Conservation (phyloP, 2,888 invertebrate genomes). For the Mallateleia sp. region DNA sequence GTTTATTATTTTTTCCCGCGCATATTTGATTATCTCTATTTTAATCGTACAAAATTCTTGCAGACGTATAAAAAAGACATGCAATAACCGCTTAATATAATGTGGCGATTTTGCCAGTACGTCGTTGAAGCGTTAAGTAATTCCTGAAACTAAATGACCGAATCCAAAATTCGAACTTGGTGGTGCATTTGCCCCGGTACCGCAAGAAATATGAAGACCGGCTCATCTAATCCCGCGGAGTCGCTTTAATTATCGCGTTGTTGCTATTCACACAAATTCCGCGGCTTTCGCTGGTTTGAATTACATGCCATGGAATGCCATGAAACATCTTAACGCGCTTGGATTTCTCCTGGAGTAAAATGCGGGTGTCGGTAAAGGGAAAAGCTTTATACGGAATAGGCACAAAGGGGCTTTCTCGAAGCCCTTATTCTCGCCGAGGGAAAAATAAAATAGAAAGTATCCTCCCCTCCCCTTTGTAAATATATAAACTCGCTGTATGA, state of each 20-base stretch:
- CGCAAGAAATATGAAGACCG: conserved; percentile 71
- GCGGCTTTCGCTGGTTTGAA: conserved; percentile 69
- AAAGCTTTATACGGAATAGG: conserved; percentile 62
- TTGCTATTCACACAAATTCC: conserved; percentile 66
- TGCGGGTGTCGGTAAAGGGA: conserved; percentile 61
- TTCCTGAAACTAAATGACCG: conserved; percentile 42
- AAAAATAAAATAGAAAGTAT: conserved; percentile 72
- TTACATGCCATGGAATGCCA: conserved; percentile 71
- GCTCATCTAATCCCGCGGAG: conserved; percentile 64
- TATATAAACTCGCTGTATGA: conserved; percentile 63
- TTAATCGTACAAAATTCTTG: too few species aligned
- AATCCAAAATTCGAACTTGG: conserved; percentile 58
- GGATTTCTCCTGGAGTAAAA: conserved; percentile 67
- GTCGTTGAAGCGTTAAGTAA: conserved; percentile 17
- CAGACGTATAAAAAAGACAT: too few species aligned
- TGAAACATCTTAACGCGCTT: conserved; percentile 73
- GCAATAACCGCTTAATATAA: too few species aligned
- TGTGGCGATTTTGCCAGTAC: background rate
- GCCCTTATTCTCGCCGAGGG: conserved; percentile 59
- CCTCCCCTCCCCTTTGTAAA: conserved; percentile 55
- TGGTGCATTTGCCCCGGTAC: conserved; percentile 32
- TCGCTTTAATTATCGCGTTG: conserved; percentile 75
- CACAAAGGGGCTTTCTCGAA: conserved; percentile 64
- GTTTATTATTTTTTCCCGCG: too few species aligned
- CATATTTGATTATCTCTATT: too few species aligned